Conservation (phyloP, 2,888 invertebrate genomes). For the Eulithis prunata region DNA sequence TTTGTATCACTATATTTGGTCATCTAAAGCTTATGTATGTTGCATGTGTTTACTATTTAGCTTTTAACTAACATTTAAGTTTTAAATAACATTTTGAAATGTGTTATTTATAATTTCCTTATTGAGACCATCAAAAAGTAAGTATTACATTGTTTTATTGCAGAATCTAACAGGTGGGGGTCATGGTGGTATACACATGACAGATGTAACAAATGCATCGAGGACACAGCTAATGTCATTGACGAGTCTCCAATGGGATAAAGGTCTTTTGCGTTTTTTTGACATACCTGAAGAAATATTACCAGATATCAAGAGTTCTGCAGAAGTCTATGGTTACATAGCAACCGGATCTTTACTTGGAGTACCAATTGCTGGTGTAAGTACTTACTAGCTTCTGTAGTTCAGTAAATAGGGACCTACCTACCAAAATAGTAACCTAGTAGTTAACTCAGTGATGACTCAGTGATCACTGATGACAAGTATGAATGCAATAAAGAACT, state of each 20-base stretch:
- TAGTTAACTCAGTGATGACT: too few relatives aligned
- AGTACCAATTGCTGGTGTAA: constrained; percentile 94
- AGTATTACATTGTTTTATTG: constrained; percentile 34
- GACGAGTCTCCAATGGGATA: constrained; percentile 94
- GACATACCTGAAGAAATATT: constrained; percentile 92
- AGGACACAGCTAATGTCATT: constrained; percentile 98
- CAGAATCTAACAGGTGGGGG: constrained; percentile 86
- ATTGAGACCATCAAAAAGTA: not conserved
- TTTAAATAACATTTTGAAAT: too few relatives aligned
- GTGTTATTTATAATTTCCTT: too few relatives aligned
- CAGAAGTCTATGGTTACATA: constrained; percentile 95
- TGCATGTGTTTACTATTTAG: too few relatives aligned
- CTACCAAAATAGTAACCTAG: too few relatives aligned
- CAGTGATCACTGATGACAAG: too few relatives aligned
- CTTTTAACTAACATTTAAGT: too few relatives aligned
- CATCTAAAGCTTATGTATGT: too few relatives aligned
- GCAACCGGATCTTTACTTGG: constrained; percentile 89
- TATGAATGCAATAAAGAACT: too few relatives aligned
- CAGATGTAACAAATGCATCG: constrained; percentile 98
- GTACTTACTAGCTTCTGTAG: constrained; percentile 44
- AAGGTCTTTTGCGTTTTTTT: constrained; percentile 94
- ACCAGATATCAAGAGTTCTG: constrained; percentile 95
- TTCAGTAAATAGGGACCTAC: too few relatives aligned
- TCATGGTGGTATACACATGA: constrained; percentile 88
- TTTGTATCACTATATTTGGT: too few relatives aligned